Conservation (phyloP, 2,888 invertebrate species). For the Steinernema carpocapsae region DNA sequence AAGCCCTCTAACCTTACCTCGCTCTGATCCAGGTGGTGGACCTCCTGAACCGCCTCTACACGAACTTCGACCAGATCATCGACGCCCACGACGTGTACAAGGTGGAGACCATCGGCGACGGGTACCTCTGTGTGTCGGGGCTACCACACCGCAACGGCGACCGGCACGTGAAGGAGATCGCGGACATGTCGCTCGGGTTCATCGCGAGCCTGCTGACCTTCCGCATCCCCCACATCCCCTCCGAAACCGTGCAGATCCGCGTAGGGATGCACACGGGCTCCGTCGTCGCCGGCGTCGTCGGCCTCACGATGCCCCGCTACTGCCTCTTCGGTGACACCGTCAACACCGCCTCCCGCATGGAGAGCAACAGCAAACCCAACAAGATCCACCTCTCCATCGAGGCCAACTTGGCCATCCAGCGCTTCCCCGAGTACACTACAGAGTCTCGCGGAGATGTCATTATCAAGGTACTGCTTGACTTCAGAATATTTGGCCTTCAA, state of each 20-base stretch:
- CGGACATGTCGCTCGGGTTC: slow-evolving; percentile 24
- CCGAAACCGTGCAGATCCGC: slow-evolving; percentile 41
- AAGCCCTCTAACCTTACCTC: neutral
- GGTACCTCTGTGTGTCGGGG: slow-evolving; percentile 13
- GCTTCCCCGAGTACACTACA: neutral
- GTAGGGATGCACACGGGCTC: slow-evolving; percentile 42
- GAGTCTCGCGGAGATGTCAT: slow-evolving; percentile 6
- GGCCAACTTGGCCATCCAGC: neutral
- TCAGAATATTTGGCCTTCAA: neutral
- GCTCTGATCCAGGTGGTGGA: slow-evolving; percentile 57
- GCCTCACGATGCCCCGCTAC: slow-evolving; percentile 45
- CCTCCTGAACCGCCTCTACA: slow-evolving; percentile 61
- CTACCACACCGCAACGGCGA: slow-evolving; percentile 7
- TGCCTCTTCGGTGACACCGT: slow-evolving; percentile 48
- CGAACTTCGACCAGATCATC: slow-evolving; percentile 61
- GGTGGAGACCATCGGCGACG: slow-evolving; percentile 45
- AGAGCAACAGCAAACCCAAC: slow-evolving; percentile 34
- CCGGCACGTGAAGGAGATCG: slow-evolving; percentile 10
- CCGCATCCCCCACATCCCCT: slow-evolving; percentile 28
- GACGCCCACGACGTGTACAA: slow-evolving; percentile 64
- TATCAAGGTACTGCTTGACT: neutral
- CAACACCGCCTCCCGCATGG: slow-evolving; percentile 44
- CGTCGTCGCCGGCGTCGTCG: slow-evolving; percentile 47
- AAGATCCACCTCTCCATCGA: neutral
- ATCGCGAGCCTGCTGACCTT: neutral